Base-by-base conservation (phyloP, 2,888 invertebrate genomes). In the Deroplatys truncata region DNA sequence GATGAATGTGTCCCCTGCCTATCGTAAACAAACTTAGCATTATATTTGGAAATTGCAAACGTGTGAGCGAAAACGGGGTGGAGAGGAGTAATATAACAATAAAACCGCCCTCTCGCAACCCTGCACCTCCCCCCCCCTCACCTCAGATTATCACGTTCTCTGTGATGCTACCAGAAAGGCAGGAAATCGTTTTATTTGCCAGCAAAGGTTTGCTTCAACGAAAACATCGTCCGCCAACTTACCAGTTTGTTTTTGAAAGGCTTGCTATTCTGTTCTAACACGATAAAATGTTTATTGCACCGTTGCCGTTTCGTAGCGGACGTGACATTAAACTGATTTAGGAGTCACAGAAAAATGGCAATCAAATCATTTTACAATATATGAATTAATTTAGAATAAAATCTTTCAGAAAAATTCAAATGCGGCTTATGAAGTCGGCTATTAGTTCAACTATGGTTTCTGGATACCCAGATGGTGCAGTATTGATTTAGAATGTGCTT, bases 11-110 rank as follows among this genome's bases (percentile, higher is more conserved):
- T 87, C 87, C 87, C 87, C 82, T 35, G 83, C 87, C 87, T 82
- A 87, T 87, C 87, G n/a, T 87, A 87, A 87, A 86, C 86, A 72
- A 82, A 86, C 29, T 86, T 86, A 28, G 72, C 86, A 29, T 82
- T 56, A 86, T 86, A 86, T 86, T 86, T 86, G 86, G 86, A 86
- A 86, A 86, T 82, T 86, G 86, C 49, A 85, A 49, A 28, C 86
- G 28, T 86, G 86, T 28, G 28, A 72, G 56, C 56, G 56, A 20
- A 86, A 28, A 86, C 56, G 29, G 86, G 25, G 10, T 31, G 86
- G 56, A 72, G 56, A 72, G 56, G 25, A 72, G 56, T 31, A 15
- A 82, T 86, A 29, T 86, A 86, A 86, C 82, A 86, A 86, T 86
- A 86, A 86, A 86, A 72, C 28, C 56, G 15, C 56, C 49, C 86